Base-by-base conservation (phyloP, 2,888 invertebrate genomes). In the Agrochola litura region DNA sequence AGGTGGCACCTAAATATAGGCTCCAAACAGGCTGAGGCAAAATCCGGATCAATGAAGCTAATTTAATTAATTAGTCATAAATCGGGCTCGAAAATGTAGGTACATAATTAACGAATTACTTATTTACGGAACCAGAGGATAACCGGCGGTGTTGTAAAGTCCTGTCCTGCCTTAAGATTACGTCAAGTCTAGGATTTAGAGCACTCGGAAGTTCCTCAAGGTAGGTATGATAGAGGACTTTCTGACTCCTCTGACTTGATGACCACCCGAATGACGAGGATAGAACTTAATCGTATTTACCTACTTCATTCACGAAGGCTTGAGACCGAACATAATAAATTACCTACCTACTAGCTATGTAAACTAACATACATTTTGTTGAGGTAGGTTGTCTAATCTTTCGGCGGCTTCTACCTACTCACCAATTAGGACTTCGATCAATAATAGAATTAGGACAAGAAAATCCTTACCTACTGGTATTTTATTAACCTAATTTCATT, bases 371-470 rank as follows among this genome's bases (percentile, higher is more conserved):
- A n/a, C 19, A 19, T 25, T 41, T n/a, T 19, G n/a, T 60, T 75
- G 74, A 61, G 74, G 60, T 52, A 75, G 30, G 41, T 75, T 19
- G n/a, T n/a, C 1, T 61, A 22, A 30, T 19, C 49, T 41, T 61
- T 19, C n/a, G 30, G 12, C 25, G 2, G 2, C 6, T 10, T 22
- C 19, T 43, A 68, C 14, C 12, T 60, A 22, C 9, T 46, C 46
- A 46, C 46, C 46, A 46, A 46, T 46, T 46, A 14, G 14, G 14
- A 46, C n/a, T n/a, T n/a, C n/a, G n/a, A n/a, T n/a, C n/a, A n/a
- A n/a, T n/a, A n/a, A n/a, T n/a, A n/a, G n/a, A 46, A 46, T 46
- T 46, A 14, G 14, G 14, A 46, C n/a, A 65, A 43, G 10, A 25
- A 46, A 46, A 43, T 65, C 65, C n/a, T 25, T 65, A 19, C 16